These are phyloP conservation scores for Chiloscyllium plagiosum DNA, from an alignment of 2,113 vertebrate genomes.

Conservation along the genomic window DNA sequence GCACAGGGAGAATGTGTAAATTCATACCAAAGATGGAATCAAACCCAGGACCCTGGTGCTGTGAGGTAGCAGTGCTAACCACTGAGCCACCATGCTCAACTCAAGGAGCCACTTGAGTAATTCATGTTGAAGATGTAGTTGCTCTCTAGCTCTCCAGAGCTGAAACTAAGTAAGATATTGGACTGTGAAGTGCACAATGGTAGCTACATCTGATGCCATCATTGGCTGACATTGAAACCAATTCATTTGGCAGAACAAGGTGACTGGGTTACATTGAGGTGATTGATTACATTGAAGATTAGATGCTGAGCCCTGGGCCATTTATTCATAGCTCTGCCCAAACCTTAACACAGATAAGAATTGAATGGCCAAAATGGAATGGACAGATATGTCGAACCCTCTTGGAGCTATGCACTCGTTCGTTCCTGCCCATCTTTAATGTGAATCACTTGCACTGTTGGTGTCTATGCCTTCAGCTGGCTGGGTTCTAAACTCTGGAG, in stretches of 20 bases:
- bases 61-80: too few species aligned
- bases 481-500: background rate
- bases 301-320: background rate
- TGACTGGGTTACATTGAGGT: background rate
- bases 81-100: too few species aligned
- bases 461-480: background rate
- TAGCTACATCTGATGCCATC: background rate
- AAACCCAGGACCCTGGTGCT: too few species aligned
- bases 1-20: too few species aligned
- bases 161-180: background rate
- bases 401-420: too few species aligned
- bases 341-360: background rate
- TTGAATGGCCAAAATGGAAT: background rate
- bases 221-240: background rate
- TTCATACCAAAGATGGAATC: too few species aligned
- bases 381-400: background rate
- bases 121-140: background rate
- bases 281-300: background rate
- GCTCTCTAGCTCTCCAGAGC: background rate
- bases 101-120: background rate
- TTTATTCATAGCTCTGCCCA: background rate
- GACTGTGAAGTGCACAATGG: background rate
- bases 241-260: background rate
- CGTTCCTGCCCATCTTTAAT: too few species aligned
- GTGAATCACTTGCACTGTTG: background rate